Base-by-base conservation (phyloP, 2,113 vertebrate genomes). In the Lontra canadensis region DNA sequence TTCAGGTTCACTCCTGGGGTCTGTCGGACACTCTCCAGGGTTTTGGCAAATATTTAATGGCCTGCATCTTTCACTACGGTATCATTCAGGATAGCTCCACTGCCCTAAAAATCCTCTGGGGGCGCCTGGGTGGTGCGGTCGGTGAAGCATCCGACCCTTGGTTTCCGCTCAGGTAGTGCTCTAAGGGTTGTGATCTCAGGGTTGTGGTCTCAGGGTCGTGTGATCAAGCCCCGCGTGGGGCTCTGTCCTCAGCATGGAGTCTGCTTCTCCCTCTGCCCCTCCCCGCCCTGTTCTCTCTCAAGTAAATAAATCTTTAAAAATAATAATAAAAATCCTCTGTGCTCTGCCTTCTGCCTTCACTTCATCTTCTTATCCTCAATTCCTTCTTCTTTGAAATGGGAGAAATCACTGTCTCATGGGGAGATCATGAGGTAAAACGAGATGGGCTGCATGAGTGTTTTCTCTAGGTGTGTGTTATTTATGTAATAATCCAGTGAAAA, bases 331-430 rank as follows among this genome's bases (percentile, higher is more conserved):
- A 25, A 3, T 31, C 29, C 18, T 47, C 36, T 92, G 44, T 57
- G 44, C 25, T 78, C 57, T 61, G 52, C 49, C 49, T 95, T 78
- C 49, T 79, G 52, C 49, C 49, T 94, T 93, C 34, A 6, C 1
- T 47, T 36, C 2, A 39, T 26, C 34, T 57, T 85, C 84, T 71
- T n/a, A 47, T 69, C 67, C 36, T 90, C 12, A 69, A 3, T 12
- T 52, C 95, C 31, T 49, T 87, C 49, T 91, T 61, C 84, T 96
- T 93, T 78, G 84, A 95, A 89, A 80, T 87, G 59, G 67, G 47
- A 88, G 88, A 87, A 57, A 25, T 42, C 39, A 65, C 29, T 20
- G 39, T 73, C 17, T 84, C 26, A 7, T 1, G 14, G 44, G 18
- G 76, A 21, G 39, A 74, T 61, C 39, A 3, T 39, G 67, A 39